Percentiles rank a stretch among this genome's conserved stretches.
Conservation (phyloP, 1,140 invertebrate species). For the Drosophila yakuba region DNA sequence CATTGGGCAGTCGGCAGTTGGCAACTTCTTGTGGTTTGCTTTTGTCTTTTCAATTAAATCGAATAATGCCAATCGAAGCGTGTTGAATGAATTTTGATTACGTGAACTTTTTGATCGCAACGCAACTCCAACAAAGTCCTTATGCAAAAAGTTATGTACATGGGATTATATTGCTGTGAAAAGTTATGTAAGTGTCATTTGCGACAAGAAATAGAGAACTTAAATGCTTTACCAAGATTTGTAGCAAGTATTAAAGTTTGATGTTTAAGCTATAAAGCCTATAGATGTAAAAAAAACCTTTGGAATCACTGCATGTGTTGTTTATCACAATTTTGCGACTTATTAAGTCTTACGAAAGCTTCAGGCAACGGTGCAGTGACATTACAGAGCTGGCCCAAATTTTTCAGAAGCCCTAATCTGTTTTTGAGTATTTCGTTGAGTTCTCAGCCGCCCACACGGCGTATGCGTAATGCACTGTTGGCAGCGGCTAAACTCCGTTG, state of each 20-base stretch:
- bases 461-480: conserved; percentile 57
- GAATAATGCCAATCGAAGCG: conserved; percentile 47
- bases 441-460: conserved; percentile 16
- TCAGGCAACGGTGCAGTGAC: neutral
- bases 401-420: conserved; percentile 4
- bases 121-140: neutral
- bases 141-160: neutral
- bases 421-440: conserved; percentile 12
- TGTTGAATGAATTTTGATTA: conserved; percentile 38
- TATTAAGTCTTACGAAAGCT: neutral
- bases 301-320: too few relatives aligned
- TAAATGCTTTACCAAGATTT: neutral
- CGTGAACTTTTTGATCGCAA: neutral
- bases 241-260: too few relatives aligned
- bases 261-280: too few relatives aligned
- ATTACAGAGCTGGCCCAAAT: neutral
- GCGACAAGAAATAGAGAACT: neutral
- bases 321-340: neutral
- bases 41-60: conserved; percentile 59
- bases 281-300: too few relatives aligned
- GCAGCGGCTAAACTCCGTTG: conserved; percentile 37
- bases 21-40: conserved; percentile 29
- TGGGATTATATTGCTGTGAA: neutral
- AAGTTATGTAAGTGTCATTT: neutral
- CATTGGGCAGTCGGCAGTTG: conserved; percentile 12